Evolutionary conservation across 2,888 invertebrate genomes (phyloP), one percentile per base, ranked within the genome.

Genomic region (Tenthredo livida): DNA sequence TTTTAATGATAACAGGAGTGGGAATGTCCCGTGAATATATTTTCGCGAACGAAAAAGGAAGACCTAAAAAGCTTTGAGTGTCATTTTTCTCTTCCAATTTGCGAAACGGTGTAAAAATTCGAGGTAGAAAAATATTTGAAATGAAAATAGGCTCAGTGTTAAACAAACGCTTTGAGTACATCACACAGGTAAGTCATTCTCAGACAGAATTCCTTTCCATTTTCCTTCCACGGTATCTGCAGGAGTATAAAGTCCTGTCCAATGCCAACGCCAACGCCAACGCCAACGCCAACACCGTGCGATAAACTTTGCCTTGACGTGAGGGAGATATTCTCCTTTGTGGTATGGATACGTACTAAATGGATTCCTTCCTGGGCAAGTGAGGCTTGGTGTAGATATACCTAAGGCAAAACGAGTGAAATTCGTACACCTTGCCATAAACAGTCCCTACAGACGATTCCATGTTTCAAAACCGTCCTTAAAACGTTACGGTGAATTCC

Each of bases 291-390:
- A 77, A 54, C 54, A 29, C 6, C 54, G 29, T 25, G 33, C 77
- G 77, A 77, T 77, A 54, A 77, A 77, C 77, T 29, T 50, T 54
- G 54, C 10, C 54, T 37, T 73, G 72, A 73, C 50, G 47, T 54
- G 17, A 17, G 29, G 54, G 12, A 77, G 54, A 54, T 54, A 77
- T 77, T 77, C 15, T 9, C 50, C 77, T 77, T 77, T 77, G 77
- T 77, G 33, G 25, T 50, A 54, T 17, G 33, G 77, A 50, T 29
- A 77, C 77, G 33, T 29, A 77, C 77, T 54, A 77, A 77, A 77
- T 77, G 77, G 77, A 77, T 77, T 77, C 77, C 54, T 77, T 25
- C 17, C 25, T 29, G 40, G n/a, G 50, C 33, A 33, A 47, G 73
- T 70, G 9, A 70, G 33, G 17, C 12, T 21, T 17, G 29, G n/a